Conservation (phyloP, 2,797 vertebrate species). For the Diplodus sargus region DNA sequence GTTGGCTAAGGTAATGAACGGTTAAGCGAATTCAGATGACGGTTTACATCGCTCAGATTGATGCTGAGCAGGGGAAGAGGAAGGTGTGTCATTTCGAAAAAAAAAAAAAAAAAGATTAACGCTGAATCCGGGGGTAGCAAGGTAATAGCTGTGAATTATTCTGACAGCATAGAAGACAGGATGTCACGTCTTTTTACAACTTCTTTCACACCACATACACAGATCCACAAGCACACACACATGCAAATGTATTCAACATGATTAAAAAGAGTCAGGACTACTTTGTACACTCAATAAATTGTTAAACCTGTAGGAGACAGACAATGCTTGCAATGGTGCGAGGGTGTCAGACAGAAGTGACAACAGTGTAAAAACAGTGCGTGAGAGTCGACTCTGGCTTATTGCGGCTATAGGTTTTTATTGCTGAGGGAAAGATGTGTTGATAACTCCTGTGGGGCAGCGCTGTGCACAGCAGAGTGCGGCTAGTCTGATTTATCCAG, state of each 20-base stretch:
- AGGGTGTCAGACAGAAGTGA: conserved; percentile 31
- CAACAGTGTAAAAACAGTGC: conserved; percentile 8
- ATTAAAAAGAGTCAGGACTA: conserved; percentile 20
- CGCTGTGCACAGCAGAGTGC: conserved; percentile 38
- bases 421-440: conserved; percentile 48
- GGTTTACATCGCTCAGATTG: conserved; percentile 20
- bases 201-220: neutral
- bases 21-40: conserved; percentile 6
- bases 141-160: conserved; percentile 51
- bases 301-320: conserved; percentile 25
- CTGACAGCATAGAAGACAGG: conserved; percentile 44
- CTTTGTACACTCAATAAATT: conserved; percentile 4
- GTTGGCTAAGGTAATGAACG: neutral
- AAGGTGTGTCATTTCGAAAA: conserved; percentile 18
- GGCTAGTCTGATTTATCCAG: conserved; percentile 73
- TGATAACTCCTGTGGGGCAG: conserved; percentile 48
- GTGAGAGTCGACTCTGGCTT: conserved; percentile 40
- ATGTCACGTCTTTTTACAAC: conserved; percentile 39
- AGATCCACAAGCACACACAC: neutral
- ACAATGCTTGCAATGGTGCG: neutral
- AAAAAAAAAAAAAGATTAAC: conserved; percentile 37
- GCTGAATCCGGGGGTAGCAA: conserved; percentile 15
- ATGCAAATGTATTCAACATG: neutral
- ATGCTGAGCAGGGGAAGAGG: conserved; percentile 18
- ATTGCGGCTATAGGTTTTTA: conserved; percentile 48